Base-by-base conservation (phyloP, 2,113 vertebrate genomes). In the Neolamprologus hecqui region DNA sequence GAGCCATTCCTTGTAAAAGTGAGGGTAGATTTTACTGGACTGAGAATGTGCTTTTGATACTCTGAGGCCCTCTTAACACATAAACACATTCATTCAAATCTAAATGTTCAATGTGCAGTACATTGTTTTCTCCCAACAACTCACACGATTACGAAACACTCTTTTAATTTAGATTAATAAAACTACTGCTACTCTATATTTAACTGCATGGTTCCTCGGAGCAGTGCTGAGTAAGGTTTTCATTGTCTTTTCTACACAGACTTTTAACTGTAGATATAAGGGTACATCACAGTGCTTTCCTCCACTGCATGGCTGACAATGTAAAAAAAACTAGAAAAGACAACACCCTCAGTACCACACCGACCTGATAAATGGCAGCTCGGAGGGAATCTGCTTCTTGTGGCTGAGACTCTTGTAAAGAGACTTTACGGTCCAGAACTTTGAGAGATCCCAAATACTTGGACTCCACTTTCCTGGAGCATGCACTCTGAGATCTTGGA, bases 351-450 rank as follows among this genome's bases (percentile, higher is more conserved):
- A 5, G 68, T 5, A 5, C 84, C 26, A 45, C 28, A 85, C 57
- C 89, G 94, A 99, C 99, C 98, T 99, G 98, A 92, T 98, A 99
- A 93, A 98, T 95, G 37, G 97, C 93, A 85, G 97, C 98, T 92
- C 98, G 94, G 77, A 99, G 88, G 9, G 94, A 93, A 94, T 99
- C 97, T 37, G 97, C 96, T 82, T 86, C 86, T 80, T 95, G 94
- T 42, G 96, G 92, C 54, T 96, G 95, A 33, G 92, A 95, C 14
- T 96, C 96, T 23, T 96, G 94, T 19, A 93, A 91, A 4, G 87
- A 65, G 1, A 54, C 33, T 84, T 96, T 97, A 51, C 95, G 92
- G 84, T 99, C 98, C 92, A 98, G 94, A 83, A 98, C 73, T 91
- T 97, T 98, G 88, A 98, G 92, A 2, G 96, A 94, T 13, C 97